phyloP scores from a whole-genome alignment of 2,888 invertebrate species.

The Epinotia ramella region DNA sequence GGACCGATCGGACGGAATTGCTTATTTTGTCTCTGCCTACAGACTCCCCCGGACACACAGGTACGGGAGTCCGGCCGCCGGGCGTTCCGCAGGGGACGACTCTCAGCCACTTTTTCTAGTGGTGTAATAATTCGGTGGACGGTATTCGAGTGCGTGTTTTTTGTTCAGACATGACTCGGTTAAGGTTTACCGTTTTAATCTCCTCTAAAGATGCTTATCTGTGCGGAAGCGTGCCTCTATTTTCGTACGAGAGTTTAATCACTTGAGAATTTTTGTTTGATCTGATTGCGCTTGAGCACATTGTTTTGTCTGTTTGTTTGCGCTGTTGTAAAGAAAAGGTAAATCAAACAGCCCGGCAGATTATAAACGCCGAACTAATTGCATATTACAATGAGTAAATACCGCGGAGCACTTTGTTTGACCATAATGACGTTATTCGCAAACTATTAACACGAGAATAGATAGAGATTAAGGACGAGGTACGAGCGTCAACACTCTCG shows the following conservation, averaged over 20 bases:
- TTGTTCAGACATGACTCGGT: conserved; percentile 65
- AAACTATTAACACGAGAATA: conserved; percentile 41
- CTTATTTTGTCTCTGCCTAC: conserved; percentile 85
- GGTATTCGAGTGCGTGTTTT: conserved; percentile 68
- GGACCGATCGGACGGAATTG: conserved; percentile 84
- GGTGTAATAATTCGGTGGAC: conserved; percentile 70
- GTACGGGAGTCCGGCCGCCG: conserved; percentile 73
- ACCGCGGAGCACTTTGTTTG: conserved; percentile 33
- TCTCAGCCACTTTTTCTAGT: conserved; percentile 64
- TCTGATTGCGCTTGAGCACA: conserved; percentile 32
- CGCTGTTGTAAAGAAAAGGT: conserved; percentile 43
- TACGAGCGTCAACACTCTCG: conserved; percentile 37
- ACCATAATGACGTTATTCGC: conserved; percentile 46
- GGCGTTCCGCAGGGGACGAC: conserved; percentile 66
- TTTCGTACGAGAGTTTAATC: conserved; percentile 62
- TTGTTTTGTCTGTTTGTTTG: conserved; percentile 40
- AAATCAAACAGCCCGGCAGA: conserved; percentile 43
- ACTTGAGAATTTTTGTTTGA: conserved; percentile 57
- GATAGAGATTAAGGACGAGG: conserved; percentile 30
- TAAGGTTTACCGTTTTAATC: conserved; percentile 74
- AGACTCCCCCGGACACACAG: conserved; percentile 73
- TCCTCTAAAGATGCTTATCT: conserved; percentile 67
- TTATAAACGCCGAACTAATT: conserved; percentile 46
- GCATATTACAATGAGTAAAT: conserved; percentile 46
- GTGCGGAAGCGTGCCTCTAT: conserved; percentile 67